A percentile compares a stretch with the other conserved stretches of the same genome.
Evolutionary conservation across 2,797 vertebrate genomes (phyloP).

Genomic region (Cichlasoma orientale): DNA sequence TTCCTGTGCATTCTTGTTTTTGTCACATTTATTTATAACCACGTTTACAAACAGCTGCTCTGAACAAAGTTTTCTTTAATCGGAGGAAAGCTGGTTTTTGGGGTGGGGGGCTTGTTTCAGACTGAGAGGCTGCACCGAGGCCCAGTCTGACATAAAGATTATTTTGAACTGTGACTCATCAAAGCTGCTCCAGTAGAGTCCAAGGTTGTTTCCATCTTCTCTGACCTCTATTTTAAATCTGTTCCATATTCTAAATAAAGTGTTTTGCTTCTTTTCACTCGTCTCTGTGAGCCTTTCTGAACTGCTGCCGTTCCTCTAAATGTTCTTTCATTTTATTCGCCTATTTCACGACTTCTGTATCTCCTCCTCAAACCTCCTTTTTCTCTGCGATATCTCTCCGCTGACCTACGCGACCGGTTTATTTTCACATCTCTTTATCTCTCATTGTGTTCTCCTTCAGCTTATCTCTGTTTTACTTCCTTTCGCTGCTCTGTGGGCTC

Average conservation of each 20-base stretch:
- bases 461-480: neutral
- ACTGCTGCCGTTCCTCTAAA: neutral
- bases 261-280: neutral
- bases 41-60: neutral
- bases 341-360: accelerated
- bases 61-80: neutral
- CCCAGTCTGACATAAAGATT: neutral
- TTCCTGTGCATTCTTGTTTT: neutral
- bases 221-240: neutral
- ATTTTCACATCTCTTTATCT: neutral
- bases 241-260: neutral
- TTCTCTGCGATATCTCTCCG: neutral
- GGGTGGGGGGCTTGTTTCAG: neutral
- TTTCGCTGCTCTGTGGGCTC: neutral
- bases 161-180: neutral
- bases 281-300: neutral
- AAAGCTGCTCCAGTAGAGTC: neutral
- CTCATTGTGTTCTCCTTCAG: neutral
- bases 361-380: neutral
- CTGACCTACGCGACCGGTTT: neutral
- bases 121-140: neutral
- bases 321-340: neutral
- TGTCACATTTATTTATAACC: no score
- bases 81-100: neutral
- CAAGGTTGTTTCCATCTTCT: neutral